Percentiles rank a stretch among this genome's conserved stretches.
phyloP scores from a whole-genome alignment of 1,140 invertebrate genomes.

The Coenobita brevimanus region DNA sequence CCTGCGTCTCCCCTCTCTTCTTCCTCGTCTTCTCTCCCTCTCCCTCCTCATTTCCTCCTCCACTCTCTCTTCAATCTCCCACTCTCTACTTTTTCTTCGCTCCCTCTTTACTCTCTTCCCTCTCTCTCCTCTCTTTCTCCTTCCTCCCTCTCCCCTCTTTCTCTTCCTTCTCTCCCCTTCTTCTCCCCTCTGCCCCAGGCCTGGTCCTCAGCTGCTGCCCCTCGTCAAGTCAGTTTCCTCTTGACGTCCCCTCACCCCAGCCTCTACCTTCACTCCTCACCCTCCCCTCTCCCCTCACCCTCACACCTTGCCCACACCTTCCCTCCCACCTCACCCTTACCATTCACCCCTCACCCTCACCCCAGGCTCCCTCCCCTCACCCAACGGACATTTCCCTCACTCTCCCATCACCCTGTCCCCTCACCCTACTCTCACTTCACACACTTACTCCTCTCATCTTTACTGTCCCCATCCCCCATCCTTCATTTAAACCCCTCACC shows the following conservation, averaged over 20 bases:
- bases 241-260: neutral
- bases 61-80: neutral
- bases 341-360: neutral
- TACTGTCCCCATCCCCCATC: too few species aligned
- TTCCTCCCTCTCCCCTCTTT: neutral
- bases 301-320: neutral
- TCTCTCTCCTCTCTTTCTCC: neutral
- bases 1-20: neutral
- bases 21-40: neutral
- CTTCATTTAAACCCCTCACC: neutral
- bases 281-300: neutral
- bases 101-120: neutral
- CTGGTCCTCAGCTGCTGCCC: constrained; percentile 13
- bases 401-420: too few species aligned
- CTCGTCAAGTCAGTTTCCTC: neutral
- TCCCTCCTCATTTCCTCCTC: constrained; percentile 18
- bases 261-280: neutral
- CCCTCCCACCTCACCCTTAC: neutral
- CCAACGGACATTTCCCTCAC: neutral
- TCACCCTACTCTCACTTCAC: neutral
- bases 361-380: neutral
- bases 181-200: neutral
- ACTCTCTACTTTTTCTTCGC: neutral
- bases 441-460: neutral
- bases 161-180: neutral